Percentiles rank a stretch among this genome's conserved stretches.
Conservation (phyloP, 2,888 invertebrate genomes). For the Drosophila melanosoma region DNA sequence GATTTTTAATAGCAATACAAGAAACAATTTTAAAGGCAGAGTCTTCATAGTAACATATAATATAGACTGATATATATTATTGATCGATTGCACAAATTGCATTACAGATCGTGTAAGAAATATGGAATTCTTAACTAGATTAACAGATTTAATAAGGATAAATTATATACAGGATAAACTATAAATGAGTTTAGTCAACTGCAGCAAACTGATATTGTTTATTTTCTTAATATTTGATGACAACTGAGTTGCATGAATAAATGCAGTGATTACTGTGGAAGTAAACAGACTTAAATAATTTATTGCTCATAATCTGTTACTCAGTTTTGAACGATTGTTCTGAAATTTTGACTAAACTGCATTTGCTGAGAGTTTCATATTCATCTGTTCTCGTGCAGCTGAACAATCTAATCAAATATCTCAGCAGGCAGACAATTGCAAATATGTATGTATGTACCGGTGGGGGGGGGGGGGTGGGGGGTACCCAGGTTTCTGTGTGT, state of each 20-base stretch:
- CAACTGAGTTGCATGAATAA: neutral
- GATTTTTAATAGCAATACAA: neutral
- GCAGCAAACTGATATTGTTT: neutral
- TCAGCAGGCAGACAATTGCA: conserved; percentile 1
- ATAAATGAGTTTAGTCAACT: neutral
- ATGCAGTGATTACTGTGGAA: neutral
- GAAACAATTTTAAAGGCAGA: neutral
- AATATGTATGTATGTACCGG: neutral
- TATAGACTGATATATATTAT: neutral
- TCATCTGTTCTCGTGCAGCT: conserved; percentile 1
- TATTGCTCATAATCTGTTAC: neutral
- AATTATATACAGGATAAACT: too few species aligned
- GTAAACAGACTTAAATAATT: neutral
- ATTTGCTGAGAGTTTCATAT: neutral
- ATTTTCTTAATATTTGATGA: neutral
- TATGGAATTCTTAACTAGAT: neutral
- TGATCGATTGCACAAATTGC: neutral
- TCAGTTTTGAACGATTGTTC: neutral
- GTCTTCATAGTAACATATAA: neutral
- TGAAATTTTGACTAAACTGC: neutral
- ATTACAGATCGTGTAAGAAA: neutral
- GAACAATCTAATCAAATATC: conserved; percentile 35
- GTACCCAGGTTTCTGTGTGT: neutral
- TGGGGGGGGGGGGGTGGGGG: too few species aligned
- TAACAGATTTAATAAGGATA: neutral